Conservation (phyloP, 2,888 invertebrate genomes). For the Antheraea yamamai region DNA sequence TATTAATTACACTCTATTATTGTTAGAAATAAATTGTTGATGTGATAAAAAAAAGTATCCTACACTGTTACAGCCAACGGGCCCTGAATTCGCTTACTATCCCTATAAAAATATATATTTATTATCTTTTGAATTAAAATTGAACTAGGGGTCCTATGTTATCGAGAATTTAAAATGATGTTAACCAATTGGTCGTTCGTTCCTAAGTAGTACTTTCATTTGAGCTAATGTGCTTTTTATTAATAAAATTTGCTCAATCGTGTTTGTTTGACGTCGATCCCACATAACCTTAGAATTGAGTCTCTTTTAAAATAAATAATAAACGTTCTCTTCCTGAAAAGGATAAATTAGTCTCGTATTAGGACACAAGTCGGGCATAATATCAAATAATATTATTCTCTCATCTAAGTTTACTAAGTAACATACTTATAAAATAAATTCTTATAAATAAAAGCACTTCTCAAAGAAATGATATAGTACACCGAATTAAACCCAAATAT, state of each 20-base stretch:
- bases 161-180: slow-evolving; percentile 64
- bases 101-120: slow-evolving; percentile 7
- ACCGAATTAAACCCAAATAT: slow-evolving; percentile 30
- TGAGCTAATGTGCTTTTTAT: slow-evolving; percentile 61
- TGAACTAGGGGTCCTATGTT: slow-evolving; percentile 3
- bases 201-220: slow-evolving; percentile 72
- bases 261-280: slow-evolving; percentile 58
- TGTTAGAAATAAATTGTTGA: slow-evolving; percentile 69
- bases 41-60: slow-evolving; percentile 64
- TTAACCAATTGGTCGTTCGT: slow-evolving; percentile 69
- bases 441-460: slow-evolving; percentile 38
- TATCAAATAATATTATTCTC: slow-evolving; percentile 1
- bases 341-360: not conserved
- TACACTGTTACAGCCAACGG: slow-evolving; percentile 67
- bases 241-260: slow-evolving; percentile 76
- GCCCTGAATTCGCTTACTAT: slow-evolving; percentile 34
- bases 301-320: slow-evolving; percentile 28
- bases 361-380: not conserved
- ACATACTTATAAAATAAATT: not conserved
- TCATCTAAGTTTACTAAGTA: slow-evolving; percentile 17
- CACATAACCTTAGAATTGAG: slow-evolving; percentile 35
- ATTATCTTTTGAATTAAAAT: not conserved
- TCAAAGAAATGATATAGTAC: slow-evolving; percentile 31
- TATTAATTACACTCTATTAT: slow-evolving; percentile 63
- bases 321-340: not conserved